Conservation (phyloP, 1,140 invertebrate species). For the Probaryconus sp. region DNA sequence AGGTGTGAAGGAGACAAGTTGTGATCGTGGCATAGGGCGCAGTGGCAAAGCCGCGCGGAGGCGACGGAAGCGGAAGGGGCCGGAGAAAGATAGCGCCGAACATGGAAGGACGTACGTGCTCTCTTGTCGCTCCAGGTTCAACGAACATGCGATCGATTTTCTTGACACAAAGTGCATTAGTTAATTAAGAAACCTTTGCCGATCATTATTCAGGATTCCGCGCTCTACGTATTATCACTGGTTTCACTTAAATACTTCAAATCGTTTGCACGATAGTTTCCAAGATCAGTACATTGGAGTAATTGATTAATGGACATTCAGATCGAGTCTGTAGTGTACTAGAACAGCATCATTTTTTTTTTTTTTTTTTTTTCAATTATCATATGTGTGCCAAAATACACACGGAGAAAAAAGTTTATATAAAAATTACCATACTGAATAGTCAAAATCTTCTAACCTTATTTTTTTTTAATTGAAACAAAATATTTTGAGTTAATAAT, state of each 20-base stretch:
- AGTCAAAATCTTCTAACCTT: too few species aligned
- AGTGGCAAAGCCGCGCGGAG: constrained; percentile 27
- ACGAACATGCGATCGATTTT: constrained; percentile 40
- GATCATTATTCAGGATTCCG: constrained; percentile 61
- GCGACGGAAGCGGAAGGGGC: constrained; percentile 37
- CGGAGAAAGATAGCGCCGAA: constrained; percentile 30
- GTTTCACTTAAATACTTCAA: constrained; percentile 30
- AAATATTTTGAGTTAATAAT: too few species aligned
- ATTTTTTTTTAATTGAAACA: too few species aligned
- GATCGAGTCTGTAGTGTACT: too few species aligned
- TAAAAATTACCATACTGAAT: too few species aligned
- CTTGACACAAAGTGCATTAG: constrained; percentile 64
- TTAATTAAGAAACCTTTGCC: constrained; percentile 68
- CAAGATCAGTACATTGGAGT: too few species aligned
- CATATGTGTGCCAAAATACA: too few species aligned
- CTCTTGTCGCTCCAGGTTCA: constrained; percentile 50
- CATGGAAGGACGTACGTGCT: constrained; percentile 43
- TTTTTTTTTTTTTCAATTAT: too few species aligned
- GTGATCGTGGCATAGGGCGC: constrained; percentile 59
- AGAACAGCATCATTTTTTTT: too few species aligned
- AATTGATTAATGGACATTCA: too few species aligned
- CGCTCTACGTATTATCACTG: constrained; percentile 25
- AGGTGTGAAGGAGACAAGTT: constrained; percentile 66
- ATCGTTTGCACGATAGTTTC: constrained; percentile 27
- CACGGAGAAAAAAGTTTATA: too few species aligned